A percentile compares a stretch with the other conserved stretches of the same genome.
phyloP scores from a whole-genome alignment of 2,113 vertebrate species.

The Phalacrocorax pelagicus region DNA sequence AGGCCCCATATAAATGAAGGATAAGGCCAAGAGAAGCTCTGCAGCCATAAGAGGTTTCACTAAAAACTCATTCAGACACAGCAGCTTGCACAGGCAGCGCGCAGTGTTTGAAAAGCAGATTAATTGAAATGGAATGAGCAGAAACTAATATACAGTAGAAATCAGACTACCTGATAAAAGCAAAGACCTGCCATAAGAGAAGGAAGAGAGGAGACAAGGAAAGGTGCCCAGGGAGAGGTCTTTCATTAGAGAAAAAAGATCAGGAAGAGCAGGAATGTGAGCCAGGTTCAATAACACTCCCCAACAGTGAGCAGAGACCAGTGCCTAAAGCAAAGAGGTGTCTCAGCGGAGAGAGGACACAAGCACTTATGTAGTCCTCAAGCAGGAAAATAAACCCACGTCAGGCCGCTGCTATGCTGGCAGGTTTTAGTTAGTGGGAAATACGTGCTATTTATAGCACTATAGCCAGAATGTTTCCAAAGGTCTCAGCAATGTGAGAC shows the following conservation, averaged over 20 bases:
- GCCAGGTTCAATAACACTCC: background rate
- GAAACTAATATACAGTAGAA: background rate
- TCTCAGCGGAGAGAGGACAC: background rate
- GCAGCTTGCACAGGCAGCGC: background rate
- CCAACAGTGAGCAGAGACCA: background rate
- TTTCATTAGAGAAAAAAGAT: background rate
- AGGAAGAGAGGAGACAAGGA: background rate
- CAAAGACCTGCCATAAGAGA: background rate
- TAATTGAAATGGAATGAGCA: background rate
- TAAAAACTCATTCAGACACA: background rate
- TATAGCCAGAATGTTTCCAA: background rate
- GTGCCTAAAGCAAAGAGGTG: background rate
- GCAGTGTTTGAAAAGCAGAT: background rate
- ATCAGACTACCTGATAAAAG: background rate
- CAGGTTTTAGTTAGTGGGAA: slow-evolving; percentile 42
- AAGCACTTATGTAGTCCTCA: background rate
- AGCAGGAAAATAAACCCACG: background rate
- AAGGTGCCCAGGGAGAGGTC: background rate
- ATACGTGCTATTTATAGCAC: slow-evolving; percentile 36
- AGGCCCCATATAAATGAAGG: background rate
- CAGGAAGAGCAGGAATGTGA: background rate
- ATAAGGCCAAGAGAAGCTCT: background rate
- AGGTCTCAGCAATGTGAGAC: background rate
- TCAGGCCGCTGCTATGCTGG: slow-evolving; percentile 23
- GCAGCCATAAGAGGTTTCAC: background rate